Evolutionary conservation across 35 echinoderm and acorn worm species (phyloP).

Genomic region (Amphiura filiformis): DNA sequence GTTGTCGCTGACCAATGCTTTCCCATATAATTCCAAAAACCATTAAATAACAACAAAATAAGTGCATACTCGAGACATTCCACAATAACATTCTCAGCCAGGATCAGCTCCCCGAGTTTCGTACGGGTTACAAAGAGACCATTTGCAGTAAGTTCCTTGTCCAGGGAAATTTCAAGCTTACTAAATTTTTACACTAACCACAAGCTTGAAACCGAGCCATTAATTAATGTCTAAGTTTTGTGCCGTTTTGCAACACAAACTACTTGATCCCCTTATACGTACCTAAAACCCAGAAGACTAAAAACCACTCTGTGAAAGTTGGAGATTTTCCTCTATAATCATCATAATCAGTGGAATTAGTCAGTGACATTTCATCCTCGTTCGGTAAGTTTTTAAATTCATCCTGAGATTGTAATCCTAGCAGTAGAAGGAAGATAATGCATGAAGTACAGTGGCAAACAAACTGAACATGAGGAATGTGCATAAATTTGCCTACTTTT

Average conservation of each 20-base stretch:
- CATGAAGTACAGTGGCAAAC: conserved; percentile 76
- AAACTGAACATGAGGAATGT: conserved; percentile 90
- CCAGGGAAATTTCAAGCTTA: too few relatives aligned
- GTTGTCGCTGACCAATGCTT: too few relatives aligned
- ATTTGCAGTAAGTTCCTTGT: too few relatives aligned
- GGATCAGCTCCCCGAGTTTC: not conserved
- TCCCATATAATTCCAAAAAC: too few relatives aligned
- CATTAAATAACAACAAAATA: too few relatives aligned
- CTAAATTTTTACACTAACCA: not conserved
- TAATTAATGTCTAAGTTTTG: not conserved
- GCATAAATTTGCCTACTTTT: conserved; percentile 56
- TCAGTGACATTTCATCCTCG: not conserved
- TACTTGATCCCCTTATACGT: not conserved
- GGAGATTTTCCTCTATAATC: conserved; percentile 43
- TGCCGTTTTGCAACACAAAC: not conserved
- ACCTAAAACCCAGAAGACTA: conserved; percentile 91
- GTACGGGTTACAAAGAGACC: not conserved
- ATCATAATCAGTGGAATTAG: not conserved
- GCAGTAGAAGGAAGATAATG: conserved; percentile 67
- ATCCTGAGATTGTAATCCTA: conserved; percentile 74
- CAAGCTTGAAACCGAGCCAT: not conserved
- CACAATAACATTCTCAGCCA: too few relatives aligned
- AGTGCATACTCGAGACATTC: too few relatives aligned
- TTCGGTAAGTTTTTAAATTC: not conserved
- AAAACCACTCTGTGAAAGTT: conserved; percentile 65